Conservation (phyloP, 2,113 vertebrate species). For the Miniopterus natalensis region DNA sequence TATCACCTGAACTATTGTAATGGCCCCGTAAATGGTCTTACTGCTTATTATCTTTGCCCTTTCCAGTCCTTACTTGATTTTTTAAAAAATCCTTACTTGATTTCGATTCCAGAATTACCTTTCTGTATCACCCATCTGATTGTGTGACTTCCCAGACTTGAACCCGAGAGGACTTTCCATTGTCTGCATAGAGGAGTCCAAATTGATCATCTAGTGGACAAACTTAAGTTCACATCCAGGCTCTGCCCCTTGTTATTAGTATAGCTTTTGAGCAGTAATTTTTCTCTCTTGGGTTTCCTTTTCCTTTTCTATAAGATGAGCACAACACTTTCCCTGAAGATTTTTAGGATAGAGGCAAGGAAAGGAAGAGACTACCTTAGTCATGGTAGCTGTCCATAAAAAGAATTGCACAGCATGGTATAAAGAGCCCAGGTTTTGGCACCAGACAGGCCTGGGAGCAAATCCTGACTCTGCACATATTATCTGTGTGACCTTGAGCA, state of each 20-base stretch:
- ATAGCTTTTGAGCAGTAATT: neutral
- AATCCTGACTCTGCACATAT: neutral
- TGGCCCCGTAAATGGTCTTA: neutral
- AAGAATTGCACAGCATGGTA: neutral
- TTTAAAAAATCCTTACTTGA: neutral
- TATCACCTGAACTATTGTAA: neutral
- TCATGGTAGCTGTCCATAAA: neutral
- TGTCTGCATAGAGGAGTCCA: neutral
- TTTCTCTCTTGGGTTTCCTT: neutral
- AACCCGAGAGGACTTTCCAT: neutral
- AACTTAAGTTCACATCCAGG: neutral
- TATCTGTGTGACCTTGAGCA: neutral
- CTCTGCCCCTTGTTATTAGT: neutral
- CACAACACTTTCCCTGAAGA: neutral
- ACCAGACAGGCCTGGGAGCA: neutral
- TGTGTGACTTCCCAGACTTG: neutral
- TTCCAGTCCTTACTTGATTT: neutral
- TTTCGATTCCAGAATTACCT: slow-evolving; percentile 40
- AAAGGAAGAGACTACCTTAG: neutral
- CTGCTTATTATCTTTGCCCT: neutral
- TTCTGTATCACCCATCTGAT: neutral
- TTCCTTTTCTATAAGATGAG: neutral
- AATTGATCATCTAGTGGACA: neutral
- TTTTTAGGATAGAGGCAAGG: neutral
- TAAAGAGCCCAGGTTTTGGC: neutral